Conservation (phyloP, 30 jellyfish, hydroid and myxozoan genomes). For the Chrysaora quinquecirrha region DNA sequence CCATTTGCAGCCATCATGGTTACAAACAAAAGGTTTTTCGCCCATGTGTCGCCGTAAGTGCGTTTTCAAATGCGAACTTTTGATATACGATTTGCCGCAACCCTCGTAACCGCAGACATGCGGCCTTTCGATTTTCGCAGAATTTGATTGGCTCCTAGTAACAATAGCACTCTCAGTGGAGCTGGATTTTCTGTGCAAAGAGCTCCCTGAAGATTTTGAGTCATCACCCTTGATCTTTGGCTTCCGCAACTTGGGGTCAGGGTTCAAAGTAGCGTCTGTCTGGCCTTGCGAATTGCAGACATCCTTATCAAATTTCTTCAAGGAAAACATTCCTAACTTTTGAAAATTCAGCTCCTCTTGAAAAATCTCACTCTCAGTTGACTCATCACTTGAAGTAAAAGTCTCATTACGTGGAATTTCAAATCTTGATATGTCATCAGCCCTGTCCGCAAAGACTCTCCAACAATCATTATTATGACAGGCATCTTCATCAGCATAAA, state of each 20-base stretch:
- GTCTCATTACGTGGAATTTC: too few species aligned
- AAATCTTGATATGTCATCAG: too few species aligned
- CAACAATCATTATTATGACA: neutral
- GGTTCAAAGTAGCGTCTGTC: neutral
- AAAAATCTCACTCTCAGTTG: neutral
- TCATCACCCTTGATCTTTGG: slow-evolving; percentile 20
- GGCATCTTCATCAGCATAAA: slow-evolving; percentile 3
- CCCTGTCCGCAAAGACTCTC: neutral
- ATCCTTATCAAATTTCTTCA: neutral
- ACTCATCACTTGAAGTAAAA: neutral
- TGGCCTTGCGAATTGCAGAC: neutral
- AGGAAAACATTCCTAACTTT: neutral
- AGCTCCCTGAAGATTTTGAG: neutral
- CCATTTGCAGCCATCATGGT: slow-evolving; percentile 76
- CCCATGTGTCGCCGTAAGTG: slow-evolving; percentile 79
- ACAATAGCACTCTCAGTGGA: neutral
- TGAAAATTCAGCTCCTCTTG: neutral
- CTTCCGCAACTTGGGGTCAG: slow-evolving; percentile 4
- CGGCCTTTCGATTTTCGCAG: slow-evolving; percentile 34
- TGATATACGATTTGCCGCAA: slow-evolving; percentile 67
- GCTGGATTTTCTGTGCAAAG: neutral
- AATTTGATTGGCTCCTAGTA: slow-evolving; percentile 36
- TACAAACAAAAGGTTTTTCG: slow-evolving; percentile 75
- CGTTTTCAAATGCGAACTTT: slow-evolving; percentile 78
- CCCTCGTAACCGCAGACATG: slow-evolving; percentile 56